phyloP scores from a whole-genome alignment of 2,113 vertebrate species.

The Lophochroa leadbeateri region DNA sequence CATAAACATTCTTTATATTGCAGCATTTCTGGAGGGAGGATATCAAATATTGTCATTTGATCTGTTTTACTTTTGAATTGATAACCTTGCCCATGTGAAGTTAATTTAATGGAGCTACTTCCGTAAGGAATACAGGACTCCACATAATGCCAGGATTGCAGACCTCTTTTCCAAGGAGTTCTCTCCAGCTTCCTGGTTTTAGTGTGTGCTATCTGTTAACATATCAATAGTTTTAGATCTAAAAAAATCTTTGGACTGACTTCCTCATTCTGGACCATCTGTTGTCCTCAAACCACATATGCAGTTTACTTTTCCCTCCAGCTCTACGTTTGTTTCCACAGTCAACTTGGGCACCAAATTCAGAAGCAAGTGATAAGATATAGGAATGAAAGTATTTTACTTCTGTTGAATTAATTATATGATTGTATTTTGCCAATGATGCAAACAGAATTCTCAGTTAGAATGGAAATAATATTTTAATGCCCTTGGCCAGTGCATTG shows the following conservation, averaged over 20 bases:
- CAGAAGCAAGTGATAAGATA: not conserved
- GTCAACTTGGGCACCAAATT: not conserved
- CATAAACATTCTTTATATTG: not conserved
- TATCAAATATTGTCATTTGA: not conserved
- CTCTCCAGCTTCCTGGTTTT: slow-evolving; percentile 6
- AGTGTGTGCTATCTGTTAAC: slow-evolving; percentile 11
- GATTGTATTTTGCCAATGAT: not conserved
- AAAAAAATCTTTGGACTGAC: slow-evolving; percentile 19
- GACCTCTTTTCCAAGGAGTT: not conserved
- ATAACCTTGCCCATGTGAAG: not conserved
- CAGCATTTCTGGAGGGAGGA: not conserved
- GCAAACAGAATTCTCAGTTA: not conserved
- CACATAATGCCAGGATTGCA: not conserved
- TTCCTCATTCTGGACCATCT: slow-evolving; percentile 31
- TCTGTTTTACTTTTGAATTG: not conserved
- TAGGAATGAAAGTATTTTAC: not conserved
- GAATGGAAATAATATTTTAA: not conserved
- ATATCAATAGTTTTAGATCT: slow-evolving; percentile 43
- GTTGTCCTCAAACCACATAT: slow-evolving; percentile 27
- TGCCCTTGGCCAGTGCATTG: not conserved
- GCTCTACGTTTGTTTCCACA: not conserved
- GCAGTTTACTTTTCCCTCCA: slow-evolving; percentile 13
- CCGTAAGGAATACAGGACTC: not conserved
- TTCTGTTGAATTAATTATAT: not conserved
- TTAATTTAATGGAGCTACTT: not conserved